phyloP scores from a whole-genome alignment of 1,140 invertebrate species.

The Helicorthomorpha holstii region DNA sequence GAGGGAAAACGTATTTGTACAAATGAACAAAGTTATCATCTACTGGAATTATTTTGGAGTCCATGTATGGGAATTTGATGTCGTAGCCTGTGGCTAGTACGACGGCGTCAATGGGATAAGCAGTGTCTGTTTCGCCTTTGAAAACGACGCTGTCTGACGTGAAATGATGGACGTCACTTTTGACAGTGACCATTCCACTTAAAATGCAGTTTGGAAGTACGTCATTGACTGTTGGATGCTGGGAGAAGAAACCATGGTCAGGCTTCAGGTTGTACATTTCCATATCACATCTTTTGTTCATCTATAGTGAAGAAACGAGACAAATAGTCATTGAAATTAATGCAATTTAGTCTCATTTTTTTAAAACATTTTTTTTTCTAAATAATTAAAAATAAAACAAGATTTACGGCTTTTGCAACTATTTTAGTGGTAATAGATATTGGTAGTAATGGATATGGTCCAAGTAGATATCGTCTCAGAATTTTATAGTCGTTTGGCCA shows the following conservation, averaged over 20 bases:
- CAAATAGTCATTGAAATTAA: too few relatives aligned
- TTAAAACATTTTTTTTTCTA: too few relatives aligned
- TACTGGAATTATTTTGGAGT: conserved; percentile 6
- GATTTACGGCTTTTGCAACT: neutral
- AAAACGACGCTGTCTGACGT: conserved; percentile 23
- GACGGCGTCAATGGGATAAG: neutral
- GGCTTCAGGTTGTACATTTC: conserved; percentile 29
- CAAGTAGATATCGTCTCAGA: neutral
- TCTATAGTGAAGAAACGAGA: too few relatives aligned
- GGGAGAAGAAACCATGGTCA: conserved; percentile 24
- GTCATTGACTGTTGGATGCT: conserved; percentile 38
- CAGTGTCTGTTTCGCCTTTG: conserved; percentile 18
- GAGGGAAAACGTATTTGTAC: conserved; percentile 31
- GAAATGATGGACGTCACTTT: conserved; percentile 23
- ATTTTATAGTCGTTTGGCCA: conserved; percentile 18
- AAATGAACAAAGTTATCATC: conserved; percentile 27
- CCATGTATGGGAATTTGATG: neutral
- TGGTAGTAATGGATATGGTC: neutral
- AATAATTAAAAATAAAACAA: too few relatives aligned
- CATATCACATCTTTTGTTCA: conserved; percentile 28
- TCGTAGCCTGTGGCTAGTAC: conserved; percentile 4
- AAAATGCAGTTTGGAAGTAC: conserved; percentile 32
- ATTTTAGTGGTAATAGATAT: neutral
- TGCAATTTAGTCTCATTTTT: too few relatives aligned
- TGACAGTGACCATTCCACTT: conserved; percentile 27